Conservation (phyloP, 2,113 vertebrate genomes). For the Pseudorasbora parva region DNA sequence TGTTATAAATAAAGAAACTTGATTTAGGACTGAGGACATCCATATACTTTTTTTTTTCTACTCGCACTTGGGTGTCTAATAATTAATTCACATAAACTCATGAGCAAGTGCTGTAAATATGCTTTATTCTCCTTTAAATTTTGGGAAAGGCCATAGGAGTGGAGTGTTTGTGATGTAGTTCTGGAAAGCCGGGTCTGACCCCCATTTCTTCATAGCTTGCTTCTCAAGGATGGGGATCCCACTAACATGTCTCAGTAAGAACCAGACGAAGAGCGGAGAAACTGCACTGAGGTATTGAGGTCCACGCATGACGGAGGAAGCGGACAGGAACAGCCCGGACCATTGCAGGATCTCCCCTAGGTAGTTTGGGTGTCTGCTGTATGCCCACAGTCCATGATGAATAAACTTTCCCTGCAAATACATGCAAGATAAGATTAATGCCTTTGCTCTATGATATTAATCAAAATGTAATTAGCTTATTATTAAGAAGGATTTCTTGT, state of each 20-base stretch:
- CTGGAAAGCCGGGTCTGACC: conserved; percentile 71
- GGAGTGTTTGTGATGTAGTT: conserved; percentile 77
- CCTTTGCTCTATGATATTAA: background rate
- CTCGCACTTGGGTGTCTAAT: background rate
- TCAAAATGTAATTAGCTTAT: background rate
- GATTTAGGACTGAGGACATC: background rate
- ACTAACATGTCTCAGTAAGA: conserved; percentile 77
- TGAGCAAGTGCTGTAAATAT: background rate
- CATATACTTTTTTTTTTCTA: background rate
- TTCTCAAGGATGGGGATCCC: conserved; percentile 81
- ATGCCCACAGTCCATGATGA: conserved; percentile 79
- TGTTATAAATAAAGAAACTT: background rate
- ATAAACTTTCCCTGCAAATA: conserved; percentile 79
- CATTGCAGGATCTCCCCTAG: conserved; percentile 83
- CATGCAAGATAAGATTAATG: background rate
- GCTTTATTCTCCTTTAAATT: conserved; percentile 55
- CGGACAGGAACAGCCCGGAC: conserved; percentile 79
- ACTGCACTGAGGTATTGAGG: conserved; percentile 71
- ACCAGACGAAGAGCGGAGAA: conserved; percentile 81
- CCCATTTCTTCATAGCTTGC: conserved; percentile 77
- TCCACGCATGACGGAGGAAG: conserved; percentile 76
- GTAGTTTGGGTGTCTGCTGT: conserved; percentile 82
- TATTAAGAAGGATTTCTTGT: background rate
- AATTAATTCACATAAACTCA: background rate
- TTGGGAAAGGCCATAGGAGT: conserved; percentile 75